phyloP scores from a whole-genome alignment of 1,140 invertebrate species.

The Vanessa atalanta region DNA sequence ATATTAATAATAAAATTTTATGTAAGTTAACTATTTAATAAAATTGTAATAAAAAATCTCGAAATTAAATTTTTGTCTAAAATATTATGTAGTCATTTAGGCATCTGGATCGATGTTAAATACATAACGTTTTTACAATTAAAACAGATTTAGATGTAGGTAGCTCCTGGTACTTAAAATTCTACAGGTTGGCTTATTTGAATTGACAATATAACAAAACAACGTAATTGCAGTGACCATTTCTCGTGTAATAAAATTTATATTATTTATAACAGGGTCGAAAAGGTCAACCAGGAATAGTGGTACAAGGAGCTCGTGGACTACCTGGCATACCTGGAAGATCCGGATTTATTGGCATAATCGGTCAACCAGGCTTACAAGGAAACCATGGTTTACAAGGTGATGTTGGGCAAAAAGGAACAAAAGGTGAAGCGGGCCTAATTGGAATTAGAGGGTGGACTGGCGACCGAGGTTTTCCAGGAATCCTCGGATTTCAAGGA shows the following conservation, averaged over 20 bases:
- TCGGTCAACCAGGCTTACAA: constrained; percentile 79
- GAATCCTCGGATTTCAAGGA: constrained; percentile 80
- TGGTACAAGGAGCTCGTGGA: constrained; percentile 69
- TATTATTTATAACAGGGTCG: constrained; percentile 52
- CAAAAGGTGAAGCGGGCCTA: constrained; percentile 75
- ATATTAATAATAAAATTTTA: too few species aligned
- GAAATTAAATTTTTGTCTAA: too few species aligned
- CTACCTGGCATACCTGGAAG: constrained; percentile 73
- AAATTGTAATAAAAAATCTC: too few species aligned
- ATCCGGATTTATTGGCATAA: constrained; percentile 73
- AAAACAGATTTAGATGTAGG: background rate
- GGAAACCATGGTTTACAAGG: constrained; percentile 75
- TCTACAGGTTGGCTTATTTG: too few species aligned
- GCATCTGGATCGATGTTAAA: too few species aligned
- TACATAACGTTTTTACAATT: background rate
- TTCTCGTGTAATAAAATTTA: background rate
- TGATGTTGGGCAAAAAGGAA: constrained; percentile 72
- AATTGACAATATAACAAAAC: too few species aligned
- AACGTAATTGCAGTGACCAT: too few species aligned
- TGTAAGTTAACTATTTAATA: too few species aligned
- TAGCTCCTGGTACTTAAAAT: background rate
- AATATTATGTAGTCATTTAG: too few species aligned
- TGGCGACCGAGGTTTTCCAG: constrained; percentile 70
- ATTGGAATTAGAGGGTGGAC: constrained; percentile 67
- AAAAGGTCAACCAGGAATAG: constrained; percentile 69